Conservation (phyloP, 2,888 invertebrate species). For the Notodonta ziczac region DNA sequence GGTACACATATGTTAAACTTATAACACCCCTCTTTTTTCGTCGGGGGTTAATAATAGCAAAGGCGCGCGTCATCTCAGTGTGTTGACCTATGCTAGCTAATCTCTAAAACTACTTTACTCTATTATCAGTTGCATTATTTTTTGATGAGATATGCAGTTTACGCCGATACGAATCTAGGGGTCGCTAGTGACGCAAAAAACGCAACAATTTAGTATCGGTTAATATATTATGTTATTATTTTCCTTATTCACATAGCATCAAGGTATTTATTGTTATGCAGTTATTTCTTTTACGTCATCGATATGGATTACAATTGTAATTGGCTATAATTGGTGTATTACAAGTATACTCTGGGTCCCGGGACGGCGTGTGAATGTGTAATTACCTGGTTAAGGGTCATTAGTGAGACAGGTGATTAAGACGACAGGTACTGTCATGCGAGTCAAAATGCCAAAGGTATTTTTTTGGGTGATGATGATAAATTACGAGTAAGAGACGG, state of each 20-base stretch:
- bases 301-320: constrained; percentile 60
- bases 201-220: not conserved
- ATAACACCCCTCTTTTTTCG: too few species aligned
- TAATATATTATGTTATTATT: constrained; percentile 8
- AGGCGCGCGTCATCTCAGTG: too few species aligned
- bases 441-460: constrained; percentile 5
- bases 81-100: too few species aligned
- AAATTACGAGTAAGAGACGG: not conserved
- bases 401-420: constrained; percentile 16
- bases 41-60: too few species aligned
- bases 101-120: too few species aligned
- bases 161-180: too few species aligned
- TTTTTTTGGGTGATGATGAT: not conserved
- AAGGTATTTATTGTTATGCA: constrained; percentile 24
- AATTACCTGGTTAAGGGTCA: constrained; percentile 35
- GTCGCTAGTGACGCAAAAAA: too few species aligned
- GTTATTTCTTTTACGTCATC: constrained; percentile 51
- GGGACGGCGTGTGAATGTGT: constrained; percentile 49
- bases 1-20: too few species aligned
- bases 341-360: constrained; percentile 26
- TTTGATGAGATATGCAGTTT: too few species aligned
- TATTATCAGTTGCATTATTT: too few species aligned
- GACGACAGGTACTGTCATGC: constrained; percentile 4
- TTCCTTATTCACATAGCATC: constrained; percentile 26
- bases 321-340: constrained; percentile 53